A percentile compares a stretch with the other conserved stretches of the same genome.
phyloP scores from a whole-genome alignment of 2,888 invertebrate species.

The Cataglyphis livida region DNA sequence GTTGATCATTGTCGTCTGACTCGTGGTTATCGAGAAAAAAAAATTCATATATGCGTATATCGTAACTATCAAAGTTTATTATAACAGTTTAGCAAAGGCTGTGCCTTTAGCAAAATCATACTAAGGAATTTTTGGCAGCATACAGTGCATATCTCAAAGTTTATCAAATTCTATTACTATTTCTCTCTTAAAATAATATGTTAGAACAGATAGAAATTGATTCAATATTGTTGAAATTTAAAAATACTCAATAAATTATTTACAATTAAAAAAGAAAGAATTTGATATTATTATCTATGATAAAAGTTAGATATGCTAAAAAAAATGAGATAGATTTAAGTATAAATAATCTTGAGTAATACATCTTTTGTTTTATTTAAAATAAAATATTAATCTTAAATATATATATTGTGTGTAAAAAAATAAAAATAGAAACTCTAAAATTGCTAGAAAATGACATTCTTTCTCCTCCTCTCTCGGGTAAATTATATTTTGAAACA shows the following conservation, averaged over 20 bases:
- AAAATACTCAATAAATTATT: background rate
- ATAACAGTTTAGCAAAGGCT: background rate
- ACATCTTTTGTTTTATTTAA: background rate
- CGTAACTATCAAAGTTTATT: conserved; percentile 19
- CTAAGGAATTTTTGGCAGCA: background rate
- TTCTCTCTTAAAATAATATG: background rate
- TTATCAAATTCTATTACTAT: background rate
- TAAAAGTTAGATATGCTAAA: background rate
- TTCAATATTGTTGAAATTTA: conserved; percentile 7
- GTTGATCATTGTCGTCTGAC: conserved; percentile 34
- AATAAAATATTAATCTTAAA: conserved; percentile 4
- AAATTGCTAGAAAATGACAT: background rate
- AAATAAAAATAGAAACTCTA: background rate
- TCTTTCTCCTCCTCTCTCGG: background rate
- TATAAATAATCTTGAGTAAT: conserved; percentile 11
- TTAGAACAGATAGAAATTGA: conserved; percentile 8
- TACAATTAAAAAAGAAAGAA: background rate
- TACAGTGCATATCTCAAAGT: background rate
- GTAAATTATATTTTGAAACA: background rate
- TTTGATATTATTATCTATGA: background rate
- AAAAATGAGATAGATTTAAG: background rate
- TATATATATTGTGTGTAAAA: background rate
- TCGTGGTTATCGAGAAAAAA: conserved; percentile 35
- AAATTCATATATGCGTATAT: conserved; percentile 1
- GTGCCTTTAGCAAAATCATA: background rate